Evolutionary conservation across 2,797 vertebrate species (phyloP), one percentile per base, ranked within the genome.

Genomic region (Neosilurus mollespiculum): DNA sequence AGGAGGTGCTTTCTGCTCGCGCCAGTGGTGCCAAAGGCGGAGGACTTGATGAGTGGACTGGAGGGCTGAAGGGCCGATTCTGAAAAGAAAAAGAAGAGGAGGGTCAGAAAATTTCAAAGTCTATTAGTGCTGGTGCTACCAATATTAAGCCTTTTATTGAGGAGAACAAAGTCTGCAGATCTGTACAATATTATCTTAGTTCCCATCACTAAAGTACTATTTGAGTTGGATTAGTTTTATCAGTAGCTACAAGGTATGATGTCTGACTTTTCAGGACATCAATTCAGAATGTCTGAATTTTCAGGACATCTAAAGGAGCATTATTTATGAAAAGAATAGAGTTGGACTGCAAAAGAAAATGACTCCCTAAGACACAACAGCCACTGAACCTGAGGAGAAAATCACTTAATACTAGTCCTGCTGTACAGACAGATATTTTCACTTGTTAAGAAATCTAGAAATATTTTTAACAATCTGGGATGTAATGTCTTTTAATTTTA

Each of bases 1-100:
- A 99, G 86, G 98, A 99, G 49, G 97, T 99, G 92, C 98, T 99
- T 90, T 99, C 98, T 5, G 98, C 97, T 71, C 98, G 95, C 2
- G 97, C 98, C 92, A 99, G 89, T 2, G 98, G 98, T 66, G 98
- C 98, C 73, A 96, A 90, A 88, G 97, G 97, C 88, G 98, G 97
- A 22, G 94, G 94, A 89, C 97, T 98, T 86, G 97, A 96, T 0
- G 97, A 97, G 89, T 98, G 96, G 64, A 96, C 88, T 6, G 98
- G 97, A 71, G 97, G 97, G 85, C 97, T 98, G 90, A 99, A 99
- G 8, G 97, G 96, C 82, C 96, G 95, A 91, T 91, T 95, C 97
- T 99, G 94, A 51, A 72, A 15, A 80, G 67, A 73, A 71, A 66
- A 81, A 20, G 49, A 65, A 51, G 43, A 22, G 62, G 75, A 81